Base-by-base conservation (phyloP, 2,797 vertebrate species). In the Acrocephalus scirpaceus region DNA sequence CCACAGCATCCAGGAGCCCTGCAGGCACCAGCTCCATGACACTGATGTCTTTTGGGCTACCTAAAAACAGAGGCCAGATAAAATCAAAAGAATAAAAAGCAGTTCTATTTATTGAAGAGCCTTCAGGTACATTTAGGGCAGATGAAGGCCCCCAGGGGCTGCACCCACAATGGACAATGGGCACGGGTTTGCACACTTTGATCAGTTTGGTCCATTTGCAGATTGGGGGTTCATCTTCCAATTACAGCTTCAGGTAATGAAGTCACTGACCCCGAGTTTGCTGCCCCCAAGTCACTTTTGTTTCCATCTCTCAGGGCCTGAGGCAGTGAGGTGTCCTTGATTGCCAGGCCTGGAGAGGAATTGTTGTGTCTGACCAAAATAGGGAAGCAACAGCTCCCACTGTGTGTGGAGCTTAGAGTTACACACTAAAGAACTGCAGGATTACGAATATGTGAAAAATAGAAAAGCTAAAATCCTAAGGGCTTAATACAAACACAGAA, bases 1-100 rank as follows among this genome's bases (percentile, higher is more conserved):
- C 16, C 27, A 5, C 70, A 23, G 5, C 30, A 14, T 0, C 15
- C 21, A 2, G 0, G 34, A 18, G 69, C 32, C 4, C 34, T 1
- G n/a, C 50, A 23, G 18, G 26, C 66, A 70, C 7, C 6, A 0
- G 22, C 18, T 16, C 64, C 29, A 2, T 1, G 36, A 3, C 14
- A 15, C 29, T n/a, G 34, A 2, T n/a, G 42, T 11, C 14, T 38
- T 65, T 20, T 20, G 17, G 40, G 2, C 20, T 38, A 3, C 27
- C 22, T 26, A 21, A 38, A 56, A 38, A 32, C n/a, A 56, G 50
- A 65, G 5, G 13, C n/a, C n/a, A 47, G n/a, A 11, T 11, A 57
- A 7, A 79, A 57, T n/a, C 2, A 26, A 9, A 29, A 1, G 22
- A 67, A 57, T 38, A 45, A 66, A 36, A 66, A 25, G 21, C 2